These are phyloP conservation scores for Hedychridium roseum DNA, from an alignment of 2,888 invertebrate species.

Conservation along the genomic window DNA sequence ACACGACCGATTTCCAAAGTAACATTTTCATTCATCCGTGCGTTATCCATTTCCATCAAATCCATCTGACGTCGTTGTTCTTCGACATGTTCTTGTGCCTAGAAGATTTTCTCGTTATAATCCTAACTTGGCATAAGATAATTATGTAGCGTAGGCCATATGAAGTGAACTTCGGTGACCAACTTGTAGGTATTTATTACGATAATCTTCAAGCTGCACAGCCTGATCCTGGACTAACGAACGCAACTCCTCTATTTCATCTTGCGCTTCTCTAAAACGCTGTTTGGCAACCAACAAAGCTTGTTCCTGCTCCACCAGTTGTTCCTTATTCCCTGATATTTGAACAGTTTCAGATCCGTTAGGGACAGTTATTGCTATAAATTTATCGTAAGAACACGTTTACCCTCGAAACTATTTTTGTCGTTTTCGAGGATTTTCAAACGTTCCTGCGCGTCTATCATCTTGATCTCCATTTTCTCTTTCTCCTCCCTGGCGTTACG, in stretches of 20 bases:
- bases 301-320: constrained; percentile 71
- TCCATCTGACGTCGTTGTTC: constrained; percentile 76
- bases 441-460: constrained; percentile 69
- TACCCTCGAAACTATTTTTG: constrained; percentile 55
- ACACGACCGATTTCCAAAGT: constrained; percentile 75
- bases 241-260: constrained; percentile 69
- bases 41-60: constrained; percentile 77
- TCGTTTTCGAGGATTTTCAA: constrained; percentile 61
- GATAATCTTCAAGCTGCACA: constrained; percentile 74
- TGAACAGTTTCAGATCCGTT: background rate
- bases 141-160: background rate
- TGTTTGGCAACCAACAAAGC: constrained; percentile 67
- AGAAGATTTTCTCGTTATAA: background rate
- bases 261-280: constrained; percentile 68
- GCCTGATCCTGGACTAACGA: constrained; percentile 73
- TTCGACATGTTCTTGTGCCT: constrained; percentile 76
- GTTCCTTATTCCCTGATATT: constrained; percentile 68
- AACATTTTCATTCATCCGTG: constrained; percentile 75
- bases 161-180: background rate
- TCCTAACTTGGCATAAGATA: background rate
- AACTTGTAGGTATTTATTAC: constrained; percentile 68
- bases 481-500: constrained; percentile 63
- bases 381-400: background rate
- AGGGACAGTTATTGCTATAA: background rate
- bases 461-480: constrained; percentile 69